Evolutionary conservation across 2,113 vertebrate species (phyloP), one percentile per base, ranked within the genome.

Genomic region (Ciconia maguari): DNA sequence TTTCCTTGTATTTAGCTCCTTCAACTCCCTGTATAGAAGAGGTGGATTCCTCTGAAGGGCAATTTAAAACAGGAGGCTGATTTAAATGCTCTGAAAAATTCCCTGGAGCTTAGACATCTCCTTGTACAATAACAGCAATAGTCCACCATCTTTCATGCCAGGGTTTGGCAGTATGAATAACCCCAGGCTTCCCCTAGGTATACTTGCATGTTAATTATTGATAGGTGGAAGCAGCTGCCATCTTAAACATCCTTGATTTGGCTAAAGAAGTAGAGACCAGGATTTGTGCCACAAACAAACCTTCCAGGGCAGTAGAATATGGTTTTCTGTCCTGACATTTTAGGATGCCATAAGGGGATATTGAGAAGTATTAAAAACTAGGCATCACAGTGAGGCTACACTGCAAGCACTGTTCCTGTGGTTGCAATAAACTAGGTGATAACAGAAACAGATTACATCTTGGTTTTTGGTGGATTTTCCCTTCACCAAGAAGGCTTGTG

Each of bases 121-220:
- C 19, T 87, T 93, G 41, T 52, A 69, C 34, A 57, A 25, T 58
- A 66, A 72, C 26, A 84, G 64, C 42, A 60, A 15, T 9, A 44
- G 18, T 9, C 10, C 1, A 0, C 7, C 10, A 34, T 49, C 25
- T 61, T 86, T 49, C 20, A 52, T 58, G 49, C 7, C 44, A 49
- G 16, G 7, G 12, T 60, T 90, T 85, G 32, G 27, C 36, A 77
- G 38, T 27, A 65, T 4, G 11, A 46, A 32, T 13, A 70, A 78
- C 6, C 7, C 15, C 55, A 61, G 46, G 30, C 13, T 93, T 81
- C 66, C 62, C 38, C 24, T 16, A 62, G 11, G 11, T 68, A 26
- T 19, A 44, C 3, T 36, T 79, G 3, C 0, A 0, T 26, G 15
- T 22, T 72, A 64, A 48, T 44, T 57, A 25, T 46, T 20, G 5